Base-by-base conservation (phyloP, 2,797 vertebrate species). In the Nyctibius grandis region DNA sequence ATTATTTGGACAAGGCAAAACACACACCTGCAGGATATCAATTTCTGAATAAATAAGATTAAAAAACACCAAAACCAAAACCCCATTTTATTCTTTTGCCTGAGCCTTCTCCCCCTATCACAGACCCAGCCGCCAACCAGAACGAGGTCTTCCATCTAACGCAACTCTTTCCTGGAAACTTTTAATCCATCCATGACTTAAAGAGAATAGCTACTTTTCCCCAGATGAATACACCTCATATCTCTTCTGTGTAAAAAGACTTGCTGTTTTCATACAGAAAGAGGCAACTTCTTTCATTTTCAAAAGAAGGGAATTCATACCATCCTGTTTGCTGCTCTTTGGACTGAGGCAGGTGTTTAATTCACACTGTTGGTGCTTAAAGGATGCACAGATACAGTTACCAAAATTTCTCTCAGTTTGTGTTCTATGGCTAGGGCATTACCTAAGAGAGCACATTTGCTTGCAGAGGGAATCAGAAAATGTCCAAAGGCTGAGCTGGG, bases 231-330 rank as follows among this genome's bases (percentile, higher is more conserved):
- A 84, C 50, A 89, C 29, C 5, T 80, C 33, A 3, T 16, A 34
- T 4, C 18, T 86, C 40, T 83, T 85, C 78, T 20, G 42, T 53
- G 54, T 93, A 90, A 87, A 70, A 69, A 57, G 28, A 28, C 29
- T 57, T 65, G 45, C 26, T 76, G 40, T 88, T 64, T 82, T 93
- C 69, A 73, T 69, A 83, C 15, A 93, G 74, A 93, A 88, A 93
- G 26, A 75, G 29, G 36, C 12, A 78, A 61, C 29, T 84, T 83
- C 60, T 95, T 94, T 95, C 56, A 61, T 86, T 95, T 91, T 92
- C 47, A 67, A 69, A 92, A 96, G 42, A 91, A 59, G 16, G 31
- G 45, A 95, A 89, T 85, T 84, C 68, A 80, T 64, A 48, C 45
- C 81, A 92, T 79, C 48, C 56, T 64, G 50, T 74, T 91, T 89